Evolutionary conservation across 2,113 vertebrate species (phyloP).

Genomic region (Empidonax alnorum): DNA sequence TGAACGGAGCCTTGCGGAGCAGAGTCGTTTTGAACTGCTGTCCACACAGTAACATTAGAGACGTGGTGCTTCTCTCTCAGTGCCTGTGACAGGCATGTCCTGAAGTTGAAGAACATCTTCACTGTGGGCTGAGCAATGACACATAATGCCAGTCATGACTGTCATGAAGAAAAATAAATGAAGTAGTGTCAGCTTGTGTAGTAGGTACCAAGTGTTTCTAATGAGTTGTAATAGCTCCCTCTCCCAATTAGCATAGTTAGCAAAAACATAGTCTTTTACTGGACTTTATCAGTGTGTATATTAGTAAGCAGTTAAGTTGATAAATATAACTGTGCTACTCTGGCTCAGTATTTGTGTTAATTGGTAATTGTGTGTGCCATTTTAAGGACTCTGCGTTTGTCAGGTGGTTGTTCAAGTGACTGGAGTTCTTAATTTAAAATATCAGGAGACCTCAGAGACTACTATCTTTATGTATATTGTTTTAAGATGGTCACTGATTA

Average conservation of each 20-base stretch:
- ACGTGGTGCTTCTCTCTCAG: not conserved
- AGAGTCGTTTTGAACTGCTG: no score
- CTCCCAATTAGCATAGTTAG: fast-evolving
- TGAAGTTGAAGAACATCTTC: not conserved
- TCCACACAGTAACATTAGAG: fast-evolving
- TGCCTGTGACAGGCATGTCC: not conserved
- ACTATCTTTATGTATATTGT: not conserved
- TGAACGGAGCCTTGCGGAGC: fast-evolving
- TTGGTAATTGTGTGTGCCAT: not conserved
- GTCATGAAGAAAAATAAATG: not conserved
- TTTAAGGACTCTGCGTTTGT: not conserved
- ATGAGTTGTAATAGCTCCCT: not conserved
- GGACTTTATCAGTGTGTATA: not conserved
- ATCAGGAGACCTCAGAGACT: not conserved
- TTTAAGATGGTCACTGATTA: not conserved
- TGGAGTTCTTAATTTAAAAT: not conserved
- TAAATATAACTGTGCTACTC: not conserved
- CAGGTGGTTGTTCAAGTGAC: not conserved
- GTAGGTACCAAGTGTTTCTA: not conserved
- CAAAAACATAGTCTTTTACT: not conserved
- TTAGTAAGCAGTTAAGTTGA: not conserved
- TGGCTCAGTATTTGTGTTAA: not conserved
- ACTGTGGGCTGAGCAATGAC: fast-evolving
- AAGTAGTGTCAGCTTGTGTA: not conserved
- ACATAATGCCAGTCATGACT: not conserved